A percentile compares a stretch with the other conserved stretches of the same genome.
Evolutionary conservation across 2,888 invertebrate genomes (phyloP).

Genomic region (Oxyscelio sp.): DNA sequence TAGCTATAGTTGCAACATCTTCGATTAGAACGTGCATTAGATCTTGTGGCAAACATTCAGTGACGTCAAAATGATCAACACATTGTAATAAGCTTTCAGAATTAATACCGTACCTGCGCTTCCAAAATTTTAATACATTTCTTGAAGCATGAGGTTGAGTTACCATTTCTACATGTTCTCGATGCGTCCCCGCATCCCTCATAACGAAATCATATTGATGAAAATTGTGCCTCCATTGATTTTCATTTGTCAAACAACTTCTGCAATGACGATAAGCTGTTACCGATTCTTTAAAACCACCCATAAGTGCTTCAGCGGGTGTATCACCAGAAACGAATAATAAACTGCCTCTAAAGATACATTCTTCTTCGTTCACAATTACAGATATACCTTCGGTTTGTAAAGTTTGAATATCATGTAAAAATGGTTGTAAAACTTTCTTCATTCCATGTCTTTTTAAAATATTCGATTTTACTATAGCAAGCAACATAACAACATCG

Average conservation of each 20-base stretch:
- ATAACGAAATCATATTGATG: conserved; percentile 6
- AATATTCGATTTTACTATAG: background rate
- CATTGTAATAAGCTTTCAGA: background rate
- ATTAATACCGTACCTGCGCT: no score
- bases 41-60: no score
- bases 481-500: background rate
- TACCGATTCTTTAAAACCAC: conserved; percentile 75
- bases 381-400: conserved; percentile 56
- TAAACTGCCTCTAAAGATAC: conserved; percentile 66
- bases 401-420: conserved; percentile 54
- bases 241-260: conserved; percentile 44
- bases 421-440: conserved; percentile 65
- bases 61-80: conserved; percentile 25
- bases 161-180: conserved; percentile 29
- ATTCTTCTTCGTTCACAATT: conserved; percentile 9
- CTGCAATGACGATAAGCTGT: conserved; percentile 71
- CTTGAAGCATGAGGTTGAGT: background rate
- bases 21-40: conserved; percentile 30
- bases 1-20: conserved; percentile 3
- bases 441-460: conserved; percentile 53
- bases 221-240: conserved; percentile 23
- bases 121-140: conserved; percentile 19
- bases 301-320: conserved; percentile 69
- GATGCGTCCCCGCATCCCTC: conserved; percentile 11
- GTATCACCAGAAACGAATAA: conserved; percentile 71